Evolutionary conservation across 2,113 vertebrate genomes (phyloP).

Genomic region (Odocoileus virginianus): DNA sequence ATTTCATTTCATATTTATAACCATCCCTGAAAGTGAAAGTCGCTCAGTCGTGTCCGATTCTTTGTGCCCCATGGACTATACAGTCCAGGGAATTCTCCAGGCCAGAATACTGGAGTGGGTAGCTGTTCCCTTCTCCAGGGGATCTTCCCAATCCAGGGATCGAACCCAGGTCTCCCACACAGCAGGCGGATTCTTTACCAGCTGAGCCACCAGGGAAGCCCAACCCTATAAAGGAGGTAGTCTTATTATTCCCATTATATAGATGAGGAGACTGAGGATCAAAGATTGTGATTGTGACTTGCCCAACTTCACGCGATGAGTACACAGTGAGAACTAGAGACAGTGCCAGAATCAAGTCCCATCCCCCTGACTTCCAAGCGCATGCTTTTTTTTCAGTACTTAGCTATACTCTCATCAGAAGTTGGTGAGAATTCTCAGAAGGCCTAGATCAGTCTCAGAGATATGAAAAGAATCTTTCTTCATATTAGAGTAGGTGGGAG

Average conservation of each 20-base stretch:
- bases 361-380: slow-evolving; percentile 5
- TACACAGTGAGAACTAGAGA: neutral
- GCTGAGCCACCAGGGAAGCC: neutral
- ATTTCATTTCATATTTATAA: neutral
- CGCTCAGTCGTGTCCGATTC: neutral
- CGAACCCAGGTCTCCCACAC: neutral
- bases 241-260: neutral
- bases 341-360: neutral
- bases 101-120: neutral
- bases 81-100: neutral
- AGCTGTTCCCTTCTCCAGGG: neutral
- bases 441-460: slow-evolving; percentile 23
- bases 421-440: slow-evolving; percentile 31
- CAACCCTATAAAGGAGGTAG: neutral
- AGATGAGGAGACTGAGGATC: neutral
- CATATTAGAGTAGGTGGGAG: neutral
- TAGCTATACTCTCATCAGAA: slow-evolving; percentile 22
- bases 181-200: neutral
- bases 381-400: neutral
- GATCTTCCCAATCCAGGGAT: neutral
- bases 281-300: neutral
- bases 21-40: neutral
- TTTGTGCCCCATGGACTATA: neutral
- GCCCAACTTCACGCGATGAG: neutral
- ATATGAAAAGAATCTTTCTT: slow-evolving; percentile 18